Percentiles rank a stretch among this genome's conserved stretches.
phyloP scores from a whole-genome alignment of 2,888 invertebrate genomes.

The Caenorhabditis panamensis region DNA sequence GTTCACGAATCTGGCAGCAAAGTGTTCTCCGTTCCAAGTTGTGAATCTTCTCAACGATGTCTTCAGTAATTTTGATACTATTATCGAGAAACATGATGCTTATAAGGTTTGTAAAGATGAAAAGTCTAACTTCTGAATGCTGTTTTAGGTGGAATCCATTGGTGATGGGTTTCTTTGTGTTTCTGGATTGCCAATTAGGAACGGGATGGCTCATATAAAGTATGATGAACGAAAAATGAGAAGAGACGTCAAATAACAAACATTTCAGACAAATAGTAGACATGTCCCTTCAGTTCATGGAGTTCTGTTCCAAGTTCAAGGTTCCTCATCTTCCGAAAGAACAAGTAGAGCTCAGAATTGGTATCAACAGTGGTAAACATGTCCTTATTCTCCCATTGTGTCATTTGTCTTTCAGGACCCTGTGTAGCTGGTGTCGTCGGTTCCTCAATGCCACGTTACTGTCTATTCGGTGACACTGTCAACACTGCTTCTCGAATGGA shows the following conservation, averaged over 20 bases:
- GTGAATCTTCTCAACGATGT: conserved; percentile 76
- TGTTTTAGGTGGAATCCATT: conserved; percentile 76
- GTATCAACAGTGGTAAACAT: conserved; percentile 77
- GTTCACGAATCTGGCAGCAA: conserved; percentile 76
- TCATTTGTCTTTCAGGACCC: background rate
- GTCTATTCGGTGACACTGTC: conserved; percentile 78
- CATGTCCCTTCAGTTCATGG: conserved; percentile 73
- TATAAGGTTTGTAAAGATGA: conserved; percentile 69
- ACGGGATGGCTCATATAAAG: conserved; percentile 69
- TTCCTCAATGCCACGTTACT: conserved; percentile 77
- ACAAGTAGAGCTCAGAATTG: conserved; percentile 75
- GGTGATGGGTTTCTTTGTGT: conserved; percentile 79
- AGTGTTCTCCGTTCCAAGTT: conserved; percentile 78
- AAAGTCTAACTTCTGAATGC: background rate
- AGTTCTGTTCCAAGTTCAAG: conserved; percentile 65
- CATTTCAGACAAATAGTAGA: conserved; percentile 73
- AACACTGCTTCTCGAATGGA: conserved; percentile 79
- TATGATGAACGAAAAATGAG: conserved; percentile 55
- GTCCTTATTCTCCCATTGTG: conserved; percentile 82
- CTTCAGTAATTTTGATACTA: conserved; percentile 74
- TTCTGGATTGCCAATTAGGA: conserved; percentile 76
- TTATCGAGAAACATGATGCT: conserved; percentile 75
- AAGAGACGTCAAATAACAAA: conserved; percentile 75
- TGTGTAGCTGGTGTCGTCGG: conserved; percentile 75
- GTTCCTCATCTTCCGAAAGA: conserved; percentile 77